These are phyloP conservation scores for Oostethus manadensis DNA, from an alignment of 2,113 vertebrate species.

Conservation along the genomic window DNA sequence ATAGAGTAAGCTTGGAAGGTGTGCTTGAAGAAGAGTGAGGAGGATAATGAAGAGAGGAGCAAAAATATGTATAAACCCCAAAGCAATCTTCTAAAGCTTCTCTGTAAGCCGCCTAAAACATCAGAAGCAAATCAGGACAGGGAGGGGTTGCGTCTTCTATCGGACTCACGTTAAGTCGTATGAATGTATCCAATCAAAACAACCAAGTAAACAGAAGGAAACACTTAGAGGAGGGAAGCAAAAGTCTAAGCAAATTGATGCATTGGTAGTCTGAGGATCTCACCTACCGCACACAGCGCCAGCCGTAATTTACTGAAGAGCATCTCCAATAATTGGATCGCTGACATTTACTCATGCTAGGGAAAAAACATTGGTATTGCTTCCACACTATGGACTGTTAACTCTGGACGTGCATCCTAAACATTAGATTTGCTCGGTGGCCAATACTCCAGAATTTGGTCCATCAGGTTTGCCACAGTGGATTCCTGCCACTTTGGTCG, in stretches of 20 bases:
- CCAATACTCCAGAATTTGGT: conserved; percentile 12
- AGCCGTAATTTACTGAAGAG: conserved; percentile 54
- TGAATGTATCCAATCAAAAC: conserved; percentile 19
- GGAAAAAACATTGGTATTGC: background rate
- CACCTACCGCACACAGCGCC: conserved; percentile 26
- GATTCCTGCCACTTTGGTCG: conserved; percentile 2
- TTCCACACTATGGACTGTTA: conserved; percentile 38
- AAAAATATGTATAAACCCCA: conserved; percentile 53
- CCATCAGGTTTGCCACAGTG: no score
- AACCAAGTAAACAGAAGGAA: conserved; percentile 3
- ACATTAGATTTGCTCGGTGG: conserved; percentile 54
- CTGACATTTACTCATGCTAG: conserved; percentile 50
- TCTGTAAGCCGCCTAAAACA: conserved; percentile 55
- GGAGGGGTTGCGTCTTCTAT: conserved; percentile 24
- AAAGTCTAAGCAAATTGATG: conserved; percentile 19
- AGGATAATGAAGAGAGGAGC: conserved; percentile 51
- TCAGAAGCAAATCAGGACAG: conserved; percentile 46
- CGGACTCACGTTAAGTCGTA: conserved; percentile 30
- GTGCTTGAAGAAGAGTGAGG: background rate
- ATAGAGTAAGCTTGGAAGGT: conserved; percentile 19
- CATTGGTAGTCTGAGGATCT: conserved; percentile 42
- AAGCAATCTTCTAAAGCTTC: conserved; percentile 61
- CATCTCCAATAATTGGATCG: conserved; percentile 52
- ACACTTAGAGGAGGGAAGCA: background rate
- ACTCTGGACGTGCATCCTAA: conserved; percentile 49